These are phyloP conservation scores for Anoplophora glabripennis DNA, from an alignment of 1,140 invertebrate genomes.

Conservation along the genomic window DNA sequence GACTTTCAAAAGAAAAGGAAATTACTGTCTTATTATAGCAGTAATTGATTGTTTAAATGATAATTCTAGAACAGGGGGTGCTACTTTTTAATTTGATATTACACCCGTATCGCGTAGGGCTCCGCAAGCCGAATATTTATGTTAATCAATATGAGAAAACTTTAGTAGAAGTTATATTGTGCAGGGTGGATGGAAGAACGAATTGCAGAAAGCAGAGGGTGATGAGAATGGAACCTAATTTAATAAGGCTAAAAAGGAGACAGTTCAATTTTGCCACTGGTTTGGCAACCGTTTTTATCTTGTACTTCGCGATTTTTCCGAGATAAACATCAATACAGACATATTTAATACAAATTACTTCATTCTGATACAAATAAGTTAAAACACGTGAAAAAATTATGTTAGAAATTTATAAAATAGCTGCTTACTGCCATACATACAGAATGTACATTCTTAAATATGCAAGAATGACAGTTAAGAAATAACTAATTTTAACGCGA, in stretches of 20 bases:
- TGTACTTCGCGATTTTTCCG: no score
- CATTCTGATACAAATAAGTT: no score
- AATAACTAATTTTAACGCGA: no score
- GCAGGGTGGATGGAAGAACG: slow-evolving; percentile 25
- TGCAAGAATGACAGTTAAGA: no score
- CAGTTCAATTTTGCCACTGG: slow-evolving; percentile 21
- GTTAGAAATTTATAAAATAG: no score
- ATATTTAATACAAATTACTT: no score
- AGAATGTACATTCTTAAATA: no score
- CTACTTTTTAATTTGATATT: slow-evolving; percentile 30
- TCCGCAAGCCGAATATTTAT: slow-evolving; percentile 29
- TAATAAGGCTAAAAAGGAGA: slow-evolving; percentile 30
- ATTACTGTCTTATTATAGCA: slow-evolving; percentile 9
- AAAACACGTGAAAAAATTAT: no score
- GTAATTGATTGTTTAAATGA: slow-evolving; percentile 15
- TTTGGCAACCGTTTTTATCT: neutral
- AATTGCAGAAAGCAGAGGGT: slow-evolving; percentile 17
- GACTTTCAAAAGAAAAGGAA: neutral
- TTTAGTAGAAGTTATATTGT: slow-evolving; percentile 30
- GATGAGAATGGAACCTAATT: slow-evolving; percentile 32
- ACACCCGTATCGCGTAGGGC: slow-evolving; percentile 23
- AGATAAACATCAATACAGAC: no score
- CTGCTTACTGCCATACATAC: no score
- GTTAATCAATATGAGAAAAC: slow-evolving; percentile 35
- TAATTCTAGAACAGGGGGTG: slow-evolving; percentile 6